phyloP scores from a whole-genome alignment of 2,113 vertebrate genomes.

The Podilymbus podiceps region DNA sequence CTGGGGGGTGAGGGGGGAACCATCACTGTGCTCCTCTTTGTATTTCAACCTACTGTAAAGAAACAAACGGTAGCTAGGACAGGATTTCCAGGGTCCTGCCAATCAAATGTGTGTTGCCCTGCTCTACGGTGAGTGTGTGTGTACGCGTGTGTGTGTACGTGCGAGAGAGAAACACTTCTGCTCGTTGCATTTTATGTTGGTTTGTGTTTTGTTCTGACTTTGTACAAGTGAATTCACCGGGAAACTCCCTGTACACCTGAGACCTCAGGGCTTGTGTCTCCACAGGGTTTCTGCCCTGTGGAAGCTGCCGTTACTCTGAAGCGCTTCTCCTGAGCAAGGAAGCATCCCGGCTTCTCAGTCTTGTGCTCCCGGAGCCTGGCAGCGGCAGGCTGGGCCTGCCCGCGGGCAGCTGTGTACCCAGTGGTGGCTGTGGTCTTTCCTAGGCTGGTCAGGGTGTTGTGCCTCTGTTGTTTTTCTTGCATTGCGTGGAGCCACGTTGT shows the following conservation, averaged over 20 bases:
- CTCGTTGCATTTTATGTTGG: not conserved
- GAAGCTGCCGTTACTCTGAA: not conserved
- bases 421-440: not conserved
- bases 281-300: not conserved
- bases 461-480: not conserved
- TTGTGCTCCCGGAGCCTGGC: not conserved
- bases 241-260: not conserved
- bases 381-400: not conserved
- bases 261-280: not conserved
- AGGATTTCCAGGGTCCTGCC: conserved; percentile 19
- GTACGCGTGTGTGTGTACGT: not conserved
- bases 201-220: conserved; percentile 28
- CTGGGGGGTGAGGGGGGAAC: not conserved
- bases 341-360: not conserved
- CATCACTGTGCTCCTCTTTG: conserved; percentile 48
- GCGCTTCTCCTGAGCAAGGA: not conserved
- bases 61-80: conserved; percentile 22
- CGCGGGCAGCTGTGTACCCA: not conserved
- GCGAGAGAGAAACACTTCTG: not conserved
- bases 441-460: not conserved
- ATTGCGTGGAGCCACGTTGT: not conserved
- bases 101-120: conserved; percentile 17
- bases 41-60: conserved; percentile 48
- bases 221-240: not conserved
- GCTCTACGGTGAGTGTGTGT: not conserved